These are phyloP conservation scores for Drosophila atripex DNA, from an alignment of 2,888 invertebrate species.

Conservation along the genomic window DNA sequence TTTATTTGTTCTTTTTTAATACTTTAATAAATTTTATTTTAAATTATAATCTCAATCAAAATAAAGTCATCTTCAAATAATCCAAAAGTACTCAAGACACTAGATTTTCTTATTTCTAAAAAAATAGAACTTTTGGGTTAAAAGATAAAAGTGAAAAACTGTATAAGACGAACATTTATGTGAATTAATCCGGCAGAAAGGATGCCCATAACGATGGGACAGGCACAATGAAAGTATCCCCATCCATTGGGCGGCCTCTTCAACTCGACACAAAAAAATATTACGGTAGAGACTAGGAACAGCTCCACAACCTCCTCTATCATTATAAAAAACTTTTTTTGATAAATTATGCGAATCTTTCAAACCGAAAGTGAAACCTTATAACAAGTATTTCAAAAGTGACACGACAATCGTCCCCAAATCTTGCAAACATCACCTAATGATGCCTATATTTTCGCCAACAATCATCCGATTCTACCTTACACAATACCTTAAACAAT, in stretches of 20 bases:
- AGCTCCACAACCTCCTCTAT: constrained; percentile 33
- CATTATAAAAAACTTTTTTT: constrained; percentile 29
- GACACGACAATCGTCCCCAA: background rate
- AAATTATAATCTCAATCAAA: constrained; percentile 21
- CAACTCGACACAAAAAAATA: constrained; percentile 41
- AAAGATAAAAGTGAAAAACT: too few relatives aligned
- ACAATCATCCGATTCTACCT: background rate
- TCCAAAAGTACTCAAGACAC: background rate
- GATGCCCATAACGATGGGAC: constrained; percentile 17
- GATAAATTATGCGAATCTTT: background rate
- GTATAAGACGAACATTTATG: constrained; percentile 33
- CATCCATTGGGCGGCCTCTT: constrained; percentile 12
- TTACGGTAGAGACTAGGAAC: constrained; percentile 24
- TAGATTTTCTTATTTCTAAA: constrained; percentile 7
- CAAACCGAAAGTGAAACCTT: background rate
- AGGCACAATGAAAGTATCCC: background rate
- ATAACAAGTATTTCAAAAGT: background rate
- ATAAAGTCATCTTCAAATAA: constrained; percentile 43
- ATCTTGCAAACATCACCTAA: background rate
- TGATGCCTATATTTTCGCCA: background rate
- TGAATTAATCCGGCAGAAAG: constrained; percentile 27
- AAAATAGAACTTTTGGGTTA: background rate
- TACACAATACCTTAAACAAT: too few relatives aligned
- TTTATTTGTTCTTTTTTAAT: constrained; percentile 34
- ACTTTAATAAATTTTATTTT: constrained; percentile 32